phyloP scores from a whole-genome alignment of 2,888 invertebrate species.

The Peribatodes rhomboidaria region DNA sequence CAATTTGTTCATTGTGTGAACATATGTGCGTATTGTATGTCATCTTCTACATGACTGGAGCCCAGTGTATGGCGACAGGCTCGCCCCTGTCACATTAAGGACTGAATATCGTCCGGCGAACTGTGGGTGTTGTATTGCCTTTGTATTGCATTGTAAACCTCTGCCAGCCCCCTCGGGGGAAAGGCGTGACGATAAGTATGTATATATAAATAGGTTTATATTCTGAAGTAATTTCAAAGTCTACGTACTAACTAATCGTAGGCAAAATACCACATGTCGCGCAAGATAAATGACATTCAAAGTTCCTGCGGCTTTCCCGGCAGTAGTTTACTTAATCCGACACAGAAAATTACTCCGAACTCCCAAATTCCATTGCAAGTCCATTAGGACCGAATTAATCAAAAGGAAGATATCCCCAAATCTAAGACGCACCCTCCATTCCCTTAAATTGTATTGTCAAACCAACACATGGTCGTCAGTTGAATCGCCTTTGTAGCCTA shows the following conservation, averaged over 20 bases:
- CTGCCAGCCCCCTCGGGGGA: no score
- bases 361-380: slow-evolving; percentile 68
- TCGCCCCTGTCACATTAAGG: no score
- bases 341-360: slow-evolving; percentile 62
- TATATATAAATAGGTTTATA: no score
- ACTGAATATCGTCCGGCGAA: no score
- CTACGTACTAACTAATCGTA: slow-evolving; percentile 13
- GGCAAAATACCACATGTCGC: slow-evolving; percentile 23
- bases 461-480: slow-evolving; percentile 71
- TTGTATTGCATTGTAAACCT: no score
- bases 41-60: no score
- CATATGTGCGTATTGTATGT: no score
- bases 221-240: neutral
- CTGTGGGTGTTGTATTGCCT: no score
- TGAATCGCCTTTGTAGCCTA: slow-evolving; percentile 48
- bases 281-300: slow-evolving; percentile 41
- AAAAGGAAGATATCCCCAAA: slow-evolving; percentile 72
- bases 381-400: slow-evolving; percentile 76
- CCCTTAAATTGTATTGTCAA: slow-evolving; percentile 77
- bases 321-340: slow-evolving; percentile 53
- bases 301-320: slow-evolving; percentile 42
- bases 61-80: no score
- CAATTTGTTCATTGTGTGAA: no score
- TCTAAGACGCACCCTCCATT: slow-evolving; percentile 63
- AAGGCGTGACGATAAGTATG: no score